Evolutionary conservation across 2,888 invertebrate species (phyloP).

Genomic region (Pterostichus niger): DNA sequence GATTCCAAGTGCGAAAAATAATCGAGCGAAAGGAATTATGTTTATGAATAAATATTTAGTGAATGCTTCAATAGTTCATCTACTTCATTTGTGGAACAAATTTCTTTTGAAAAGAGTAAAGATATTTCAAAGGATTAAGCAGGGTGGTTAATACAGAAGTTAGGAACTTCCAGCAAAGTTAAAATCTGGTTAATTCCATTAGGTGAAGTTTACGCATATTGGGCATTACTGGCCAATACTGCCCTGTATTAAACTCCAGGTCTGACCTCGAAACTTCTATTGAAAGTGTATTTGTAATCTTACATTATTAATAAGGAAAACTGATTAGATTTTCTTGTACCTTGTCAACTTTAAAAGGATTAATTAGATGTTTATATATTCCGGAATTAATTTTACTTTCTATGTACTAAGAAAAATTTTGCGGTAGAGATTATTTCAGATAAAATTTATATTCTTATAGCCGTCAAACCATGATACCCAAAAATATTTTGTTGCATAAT

Average conservation of each 20-base stretch:
- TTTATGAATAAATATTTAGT: no score
- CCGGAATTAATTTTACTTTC: neutral
- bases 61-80: no score
- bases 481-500: no score
- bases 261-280: slow-evolving; percentile 35
- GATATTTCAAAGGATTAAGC: no score
- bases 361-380: neutral
- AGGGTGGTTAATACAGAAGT: no score
- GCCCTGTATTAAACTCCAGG: slow-evolving; percentile 14
- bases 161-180: slow-evolving; percentile 2
- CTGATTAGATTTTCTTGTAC: slow-evolving; percentile 36
- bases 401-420: neutral
- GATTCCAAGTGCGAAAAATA: no score
- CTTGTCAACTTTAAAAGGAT: slow-evolving; percentile 33
- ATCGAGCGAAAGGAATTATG: no score
- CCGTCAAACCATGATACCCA: no score
- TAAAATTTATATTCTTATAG: no score
- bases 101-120: no score
- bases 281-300: slow-evolving; percentile 47
- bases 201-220: slow-evolving; percentile 37
- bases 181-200: slow-evolving; percentile 39
- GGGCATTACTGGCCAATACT: slow-evolving; percentile 20
- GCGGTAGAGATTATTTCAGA: neutral
- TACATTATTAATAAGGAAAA: slow-evolving; percentile 49
- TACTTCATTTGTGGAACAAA: no score